Conservation (phyloP, 1,140 invertebrate genomes). For the Zaprionus taronus region DNA sequence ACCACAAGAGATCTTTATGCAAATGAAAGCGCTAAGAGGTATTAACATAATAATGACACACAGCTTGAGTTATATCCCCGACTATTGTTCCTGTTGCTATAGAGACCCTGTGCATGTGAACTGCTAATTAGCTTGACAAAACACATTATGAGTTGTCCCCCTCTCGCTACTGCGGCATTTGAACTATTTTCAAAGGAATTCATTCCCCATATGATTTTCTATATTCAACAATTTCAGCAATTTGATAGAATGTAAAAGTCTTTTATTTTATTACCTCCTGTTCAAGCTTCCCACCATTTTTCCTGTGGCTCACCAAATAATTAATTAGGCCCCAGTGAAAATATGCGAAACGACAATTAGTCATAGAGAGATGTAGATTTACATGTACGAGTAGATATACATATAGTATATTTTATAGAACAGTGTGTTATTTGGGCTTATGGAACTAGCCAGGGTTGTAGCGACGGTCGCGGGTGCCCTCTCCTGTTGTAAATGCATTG, state of each 20-base stretch:
- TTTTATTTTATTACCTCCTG: neutral
- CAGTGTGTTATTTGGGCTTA: no score
- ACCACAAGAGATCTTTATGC: neutral
- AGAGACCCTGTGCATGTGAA: neutral
- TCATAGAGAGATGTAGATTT: constrained; percentile 8
- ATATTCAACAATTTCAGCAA: neutral
- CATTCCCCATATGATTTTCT: neutral
- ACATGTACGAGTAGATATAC: neutral
- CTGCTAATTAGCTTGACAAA: neutral
- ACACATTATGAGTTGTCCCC: no score
- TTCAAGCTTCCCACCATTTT: no score
- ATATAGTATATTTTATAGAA: neutral
- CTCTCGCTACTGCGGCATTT: neutral
- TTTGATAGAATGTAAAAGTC: neutral
- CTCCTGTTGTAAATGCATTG: no score
- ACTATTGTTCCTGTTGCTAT: neutral
- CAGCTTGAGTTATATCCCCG: neutral
- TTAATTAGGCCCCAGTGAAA: constrained; percentile 38
- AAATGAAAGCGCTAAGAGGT: constrained; percentile 2
- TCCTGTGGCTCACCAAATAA: constrained; percentile 2
- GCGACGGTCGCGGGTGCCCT: no score
- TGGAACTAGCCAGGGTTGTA: no score
- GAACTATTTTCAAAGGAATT: neutral
- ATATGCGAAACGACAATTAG: constrained; percentile 40
- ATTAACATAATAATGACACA: neutral